These are phyloP conservation scores for Drosophila yakuba DNA, from an alignment of 1,140 invertebrate species.

Conservation along the genomic window DNA sequence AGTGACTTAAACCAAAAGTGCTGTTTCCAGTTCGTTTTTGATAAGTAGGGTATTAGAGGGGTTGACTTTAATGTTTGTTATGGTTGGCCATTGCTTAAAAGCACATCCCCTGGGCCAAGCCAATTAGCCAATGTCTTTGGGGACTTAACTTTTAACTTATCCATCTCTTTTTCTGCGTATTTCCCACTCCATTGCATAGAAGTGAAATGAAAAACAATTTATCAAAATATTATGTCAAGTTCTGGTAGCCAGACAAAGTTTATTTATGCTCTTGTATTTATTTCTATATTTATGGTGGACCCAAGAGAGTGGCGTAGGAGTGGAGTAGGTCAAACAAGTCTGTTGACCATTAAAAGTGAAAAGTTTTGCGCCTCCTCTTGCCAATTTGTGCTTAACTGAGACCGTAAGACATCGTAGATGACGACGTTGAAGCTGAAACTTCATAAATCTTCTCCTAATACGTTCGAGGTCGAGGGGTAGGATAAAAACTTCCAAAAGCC, in stretches of 20 bases:
- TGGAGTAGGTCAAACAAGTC: constrained; percentile 58
- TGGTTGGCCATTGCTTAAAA: constrained; percentile 20
- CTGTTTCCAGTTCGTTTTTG: too few species aligned
- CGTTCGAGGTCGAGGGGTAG: constrained; percentile 33
- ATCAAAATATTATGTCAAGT: constrained; percentile 79
- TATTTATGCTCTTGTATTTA: constrained; percentile 52
- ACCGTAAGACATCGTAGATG: constrained; percentile 43
- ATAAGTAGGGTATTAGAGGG: not conserved
- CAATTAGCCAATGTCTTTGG: constrained; percentile 53
- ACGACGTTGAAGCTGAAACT: constrained; percentile 59
- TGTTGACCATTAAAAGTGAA: constrained; percentile 78
- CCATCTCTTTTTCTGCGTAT: constrained; percentile 13
- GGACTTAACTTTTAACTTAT: constrained; percentile 34
- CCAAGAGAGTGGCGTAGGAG: not conserved
- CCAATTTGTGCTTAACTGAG: constrained; percentile 53
- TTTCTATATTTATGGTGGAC: constrained; percentile 43
- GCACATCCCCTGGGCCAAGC: constrained; percentile 24
- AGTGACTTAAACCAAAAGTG: too few species aligned
- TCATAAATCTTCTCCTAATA: constrained; percentile 79
- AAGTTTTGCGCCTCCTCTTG: constrained; percentile 59
- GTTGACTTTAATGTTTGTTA: constrained; percentile 2
- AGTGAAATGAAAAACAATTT: constrained; percentile 65
- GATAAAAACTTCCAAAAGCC: constrained; percentile 71
- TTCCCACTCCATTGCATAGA: not conserved
- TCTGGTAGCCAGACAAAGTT: constrained; percentile 58